Evolutionary conservation across 2,888 invertebrate species (phyloP).

Genomic region (Lacanobia wlatinum): DNA sequence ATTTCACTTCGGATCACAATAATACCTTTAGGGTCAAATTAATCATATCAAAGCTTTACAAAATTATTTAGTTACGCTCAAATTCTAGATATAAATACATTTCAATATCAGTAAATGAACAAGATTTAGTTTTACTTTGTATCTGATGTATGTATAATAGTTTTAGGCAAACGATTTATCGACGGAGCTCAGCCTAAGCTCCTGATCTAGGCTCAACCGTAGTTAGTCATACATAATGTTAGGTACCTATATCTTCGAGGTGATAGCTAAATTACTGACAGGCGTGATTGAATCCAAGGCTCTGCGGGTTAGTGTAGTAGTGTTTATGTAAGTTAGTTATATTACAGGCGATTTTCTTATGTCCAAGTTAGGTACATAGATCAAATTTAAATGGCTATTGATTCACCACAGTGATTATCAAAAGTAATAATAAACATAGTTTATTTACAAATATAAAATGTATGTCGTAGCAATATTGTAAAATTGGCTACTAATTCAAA

Average conservation of each 20-base stretch:
- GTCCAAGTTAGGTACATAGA: too few relatives aligned
- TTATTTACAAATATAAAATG: too few relatives aligned
- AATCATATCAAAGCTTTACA: neutral
- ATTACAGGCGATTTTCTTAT: neutral
- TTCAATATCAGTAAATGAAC: slow-evolving; percentile 1
- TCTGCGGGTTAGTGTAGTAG: neutral
- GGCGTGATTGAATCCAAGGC: slow-evolving; percentile 26
- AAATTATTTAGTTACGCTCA: neutral
- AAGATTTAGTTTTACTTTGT: slow-evolving; percentile 1
- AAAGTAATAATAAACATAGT: too few relatives aligned
- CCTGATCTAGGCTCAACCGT: slow-evolving; percentile 39
- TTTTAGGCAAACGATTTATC: slow-evolving; percentile 44
- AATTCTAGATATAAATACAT: neutral
- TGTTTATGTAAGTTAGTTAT: neutral
- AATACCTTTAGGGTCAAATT: neutral
- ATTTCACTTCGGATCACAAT: too few relatives aligned
- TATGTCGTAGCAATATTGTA: too few relatives aligned
- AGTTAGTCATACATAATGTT: slow-evolving; percentile 32
- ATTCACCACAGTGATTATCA: too few relatives aligned
- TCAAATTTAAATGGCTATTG: too few relatives aligned
- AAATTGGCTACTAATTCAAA: too few relatives aligned
- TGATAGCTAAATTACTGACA: slow-evolving; percentile 35
- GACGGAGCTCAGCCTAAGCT: slow-evolving; percentile 23
- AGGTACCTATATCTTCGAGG: slow-evolving; percentile 6
- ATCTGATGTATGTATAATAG: slow-evolving; percentile 31